Evolutionary conservation across 1,140 invertebrate species (phyloP).

Genomic region (Odontomachus brunneus): DNA sequence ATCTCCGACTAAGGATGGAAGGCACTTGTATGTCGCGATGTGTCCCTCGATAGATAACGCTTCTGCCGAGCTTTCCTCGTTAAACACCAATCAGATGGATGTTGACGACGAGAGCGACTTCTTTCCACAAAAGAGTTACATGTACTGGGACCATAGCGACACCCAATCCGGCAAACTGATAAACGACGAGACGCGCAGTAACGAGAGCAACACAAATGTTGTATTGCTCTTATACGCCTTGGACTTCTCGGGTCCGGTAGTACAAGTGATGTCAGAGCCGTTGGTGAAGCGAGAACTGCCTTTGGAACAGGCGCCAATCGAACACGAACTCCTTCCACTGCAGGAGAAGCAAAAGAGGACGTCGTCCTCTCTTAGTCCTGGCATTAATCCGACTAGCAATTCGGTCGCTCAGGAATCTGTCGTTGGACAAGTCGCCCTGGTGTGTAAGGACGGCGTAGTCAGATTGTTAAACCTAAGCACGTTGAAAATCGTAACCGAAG

Average conservation of each 20-base stretch:
- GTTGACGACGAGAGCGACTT: conserved; percentile 83
- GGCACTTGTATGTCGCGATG: conserved; percentile 88
- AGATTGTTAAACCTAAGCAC: conserved; percentile 89
- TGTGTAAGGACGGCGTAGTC: conserved; percentile 90
- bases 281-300: conserved; percentile 88
- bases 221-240: conserved; percentile 87
- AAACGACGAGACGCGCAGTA: conserved; percentile 78
- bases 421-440: conserved; percentile 85
- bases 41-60: conserved; percentile 77
- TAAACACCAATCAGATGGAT: conserved; percentile 84
- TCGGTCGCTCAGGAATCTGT: conserved; percentile 64
- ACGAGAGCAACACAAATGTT: conserved; percentile 73
- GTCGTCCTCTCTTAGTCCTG: conserved; percentile 38
- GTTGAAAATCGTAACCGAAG: conserved; percentile 88
- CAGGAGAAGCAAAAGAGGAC: conserved; percentile 79
- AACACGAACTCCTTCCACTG: conserved; percentile 89
- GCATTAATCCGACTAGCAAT: conserved; percentile 49
- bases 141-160: conserved; percentile 84
- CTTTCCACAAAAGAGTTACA: conserved; percentile 80
- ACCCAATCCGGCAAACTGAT: conserved; percentile 75
- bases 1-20: conserved; percentile 88
- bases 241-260: conserved; percentile 86
- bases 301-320: conserved; percentile 88
- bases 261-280: conserved; percentile 87
- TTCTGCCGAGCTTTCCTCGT: conserved; percentile 62